Evolutionary conservation across 2,797 vertebrate species (phyloP).

Genomic region (Mareca penelope): DNA sequence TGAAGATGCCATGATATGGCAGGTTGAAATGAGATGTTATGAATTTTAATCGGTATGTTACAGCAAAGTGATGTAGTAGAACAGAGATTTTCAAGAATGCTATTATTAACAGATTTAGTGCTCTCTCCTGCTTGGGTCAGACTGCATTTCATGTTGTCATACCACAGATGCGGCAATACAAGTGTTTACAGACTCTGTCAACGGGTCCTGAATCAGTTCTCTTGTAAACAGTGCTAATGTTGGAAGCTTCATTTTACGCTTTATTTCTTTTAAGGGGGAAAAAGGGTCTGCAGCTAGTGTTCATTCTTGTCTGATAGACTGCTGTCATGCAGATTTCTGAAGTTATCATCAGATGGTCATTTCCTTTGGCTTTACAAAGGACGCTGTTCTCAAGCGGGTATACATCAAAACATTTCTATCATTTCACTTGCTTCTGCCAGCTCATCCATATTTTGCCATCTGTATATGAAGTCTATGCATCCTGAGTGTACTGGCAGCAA

Average conservation of each 20-base stretch:
- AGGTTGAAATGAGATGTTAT: neutral
- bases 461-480: fast-evolving
- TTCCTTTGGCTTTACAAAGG: neutral
- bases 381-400: neutral
- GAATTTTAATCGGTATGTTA: neutral
- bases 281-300: neutral
- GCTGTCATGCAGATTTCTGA: neutral
- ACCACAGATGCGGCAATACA: neutral
- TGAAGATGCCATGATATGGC: neutral
- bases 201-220: neutral
- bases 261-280: neutral
- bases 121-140: neutral
- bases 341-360: fast-evolving
- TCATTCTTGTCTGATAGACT: neutral
- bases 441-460: fast-evolving
- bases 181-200: conserved; percentile 1
- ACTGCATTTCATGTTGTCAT: neutral
- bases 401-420: neutral
- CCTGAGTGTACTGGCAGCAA: fast-evolving
- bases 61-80: neutral
- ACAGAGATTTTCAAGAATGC: neutral
- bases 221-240: neutral
- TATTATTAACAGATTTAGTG: neutral
- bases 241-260: neutral
- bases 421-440: neutral